These are phyloP conservation scores for Athene noctua DNA, from an alignment of 2,113 vertebrate species.

Conservation along the genomic window DNA sequence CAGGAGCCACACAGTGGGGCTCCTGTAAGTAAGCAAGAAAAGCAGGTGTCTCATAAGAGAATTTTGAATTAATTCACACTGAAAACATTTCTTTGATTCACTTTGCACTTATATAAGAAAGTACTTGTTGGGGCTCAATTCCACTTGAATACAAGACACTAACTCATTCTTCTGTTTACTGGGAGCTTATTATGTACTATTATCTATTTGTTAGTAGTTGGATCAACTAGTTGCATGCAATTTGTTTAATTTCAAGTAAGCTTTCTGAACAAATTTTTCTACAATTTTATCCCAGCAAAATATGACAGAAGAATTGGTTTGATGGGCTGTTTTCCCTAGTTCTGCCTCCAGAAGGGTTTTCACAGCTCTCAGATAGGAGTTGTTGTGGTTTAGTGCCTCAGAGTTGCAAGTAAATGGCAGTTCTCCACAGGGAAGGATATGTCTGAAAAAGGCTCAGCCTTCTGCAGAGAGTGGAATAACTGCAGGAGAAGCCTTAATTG, in stretches of 20 bases:
- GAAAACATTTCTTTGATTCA: neutral
- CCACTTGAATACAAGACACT: neutral
- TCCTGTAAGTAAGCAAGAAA: neutral
- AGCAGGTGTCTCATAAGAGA: neutral
- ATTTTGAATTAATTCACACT: neutral
- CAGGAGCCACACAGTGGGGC: neutral
- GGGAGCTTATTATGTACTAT: neutral
- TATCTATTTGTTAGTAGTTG: neutral
- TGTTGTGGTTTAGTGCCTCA: slow-evolving; percentile 11
- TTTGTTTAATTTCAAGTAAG: neutral
- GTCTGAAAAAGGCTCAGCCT: slow-evolving; percentile 3
- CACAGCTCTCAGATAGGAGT: neutral
- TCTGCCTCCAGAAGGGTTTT: slow-evolving; percentile 14
- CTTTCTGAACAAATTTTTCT: neutral
- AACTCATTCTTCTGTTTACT: neutral
- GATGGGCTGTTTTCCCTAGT: neutral
- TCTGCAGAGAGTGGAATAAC: slow-evolving; percentile 18
- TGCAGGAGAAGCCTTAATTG: slow-evolving; percentile 47
- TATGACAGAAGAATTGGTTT: neutral
- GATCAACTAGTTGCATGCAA: neutral
- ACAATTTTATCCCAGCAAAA: neutral
- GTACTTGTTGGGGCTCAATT: neutral
- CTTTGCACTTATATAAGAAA: neutral
- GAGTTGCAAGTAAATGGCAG: slow-evolving; percentile 12
- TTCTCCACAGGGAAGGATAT: slow-evolving; percentile 11